Conservation (phyloP, 2,113 vertebrate species). For the Amphilophus citrinellus region DNA sequence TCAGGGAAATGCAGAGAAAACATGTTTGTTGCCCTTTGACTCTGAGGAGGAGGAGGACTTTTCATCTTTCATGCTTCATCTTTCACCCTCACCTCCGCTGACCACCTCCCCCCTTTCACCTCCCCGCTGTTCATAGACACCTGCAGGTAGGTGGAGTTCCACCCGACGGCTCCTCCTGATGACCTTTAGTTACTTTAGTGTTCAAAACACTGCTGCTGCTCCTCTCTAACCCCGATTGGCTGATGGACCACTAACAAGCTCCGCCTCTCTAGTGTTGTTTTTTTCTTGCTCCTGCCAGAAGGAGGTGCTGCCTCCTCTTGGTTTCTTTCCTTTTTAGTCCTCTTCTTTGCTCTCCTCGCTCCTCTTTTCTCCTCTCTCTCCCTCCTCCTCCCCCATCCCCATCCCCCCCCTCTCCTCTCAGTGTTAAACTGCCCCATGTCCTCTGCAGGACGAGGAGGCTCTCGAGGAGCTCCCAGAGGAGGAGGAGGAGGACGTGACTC, state of each 20-base stretch:
- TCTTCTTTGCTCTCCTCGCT: background rate
- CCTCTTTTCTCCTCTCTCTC: background rate
- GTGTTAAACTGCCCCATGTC: slow-evolving; percentile 74
- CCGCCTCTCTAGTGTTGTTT: slow-evolving; percentile 21
- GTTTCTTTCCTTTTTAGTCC: background rate
- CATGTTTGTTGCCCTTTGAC: background rate
- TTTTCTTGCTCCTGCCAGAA: background rate
- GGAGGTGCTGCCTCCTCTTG: background rate
- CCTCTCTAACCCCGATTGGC: slow-evolving; percentile 49
- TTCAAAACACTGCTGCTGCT: background rate
- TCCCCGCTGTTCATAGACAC: background rate
- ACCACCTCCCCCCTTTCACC: background rate
- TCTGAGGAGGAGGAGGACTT: slow-evolving; percentile 20
- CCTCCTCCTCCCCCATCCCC: background rate
- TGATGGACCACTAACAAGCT: slow-evolving; percentile 48
- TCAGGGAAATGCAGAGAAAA: background rate
- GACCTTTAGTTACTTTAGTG: background rate
- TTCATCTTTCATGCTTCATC: slow-evolving; percentile 32
- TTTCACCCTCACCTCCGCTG: background rate
- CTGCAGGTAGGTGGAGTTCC: background rate
- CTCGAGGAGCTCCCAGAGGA: slow-evolving; percentile 82
- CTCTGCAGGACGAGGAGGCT: slow-evolving; percentile 89
- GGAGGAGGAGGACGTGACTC: slow-evolving; percentile 84
- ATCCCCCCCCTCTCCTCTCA: background rate
- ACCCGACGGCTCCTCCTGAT: background rate